Evolutionary conservation across 2,888 invertebrate species (phyloP), one percentile per base, ranked within the genome.

Genomic region (Diarsia mendica): DNA sequence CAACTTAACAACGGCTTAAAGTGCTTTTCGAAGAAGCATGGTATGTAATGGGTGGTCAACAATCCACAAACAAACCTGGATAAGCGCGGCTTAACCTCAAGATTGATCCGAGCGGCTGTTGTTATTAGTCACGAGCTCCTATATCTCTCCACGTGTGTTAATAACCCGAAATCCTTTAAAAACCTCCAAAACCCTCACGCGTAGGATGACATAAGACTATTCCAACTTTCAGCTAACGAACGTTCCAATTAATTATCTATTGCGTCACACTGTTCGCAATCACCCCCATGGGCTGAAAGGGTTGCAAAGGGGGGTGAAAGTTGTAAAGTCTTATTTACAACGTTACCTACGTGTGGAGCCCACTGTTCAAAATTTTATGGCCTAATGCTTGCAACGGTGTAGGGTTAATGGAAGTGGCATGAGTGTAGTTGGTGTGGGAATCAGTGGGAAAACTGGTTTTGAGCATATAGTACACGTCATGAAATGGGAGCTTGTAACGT

Each of bases 261-360:
- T 78, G 75, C 85, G 86, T 87, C 85, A 88, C 81, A 63, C 72
- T 66, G 66, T 73, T 66, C 58, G 58, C 66, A 83, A 87, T 80
- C 84, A 76, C 86, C 82, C 87, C 81, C 86, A 75, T 79, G 86
- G 85, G 84, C 70, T 60, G 11, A 46, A 48, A 51, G 48, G 55
- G 44, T 23, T 53, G 67, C 67, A 77, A 63, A 79, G 83, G 88
- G 85, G 58, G 86, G 64, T 64, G 70, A 77, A 85, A 87, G 91
- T 88, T 91, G 89, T 91, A 91, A 92, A 92, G 90, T 90, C 91
- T 91, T 91, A 92, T 93, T 93, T 92, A 93, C 91, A 90, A 74
- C 88, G 80, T 85, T 85, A 51, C 64, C 64, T 51, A 89, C 89
- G 87, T 87, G 87, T 84, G 89, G 89, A 88, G 83, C 80, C 79